Evolutionary conservation across 2,113 vertebrate genomes (phyloP), one percentile per base, ranked within the genome.

Genomic region (Cryptomyrus ogoouensis): DNA sequence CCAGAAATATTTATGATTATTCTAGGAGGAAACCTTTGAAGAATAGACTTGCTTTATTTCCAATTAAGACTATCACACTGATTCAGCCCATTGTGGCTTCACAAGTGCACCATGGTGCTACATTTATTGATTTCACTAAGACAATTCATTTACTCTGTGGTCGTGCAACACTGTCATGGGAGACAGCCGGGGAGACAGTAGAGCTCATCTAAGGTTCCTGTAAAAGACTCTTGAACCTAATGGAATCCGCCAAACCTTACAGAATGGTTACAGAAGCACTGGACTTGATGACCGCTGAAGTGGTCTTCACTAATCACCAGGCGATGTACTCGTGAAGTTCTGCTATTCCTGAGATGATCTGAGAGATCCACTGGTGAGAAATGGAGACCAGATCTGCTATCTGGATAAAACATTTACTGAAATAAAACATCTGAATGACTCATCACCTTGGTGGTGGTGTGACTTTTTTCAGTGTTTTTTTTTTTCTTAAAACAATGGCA

Each of bases 1-100:
- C 85, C 50, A 53, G 50, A 87, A 56, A 87, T 87, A 87, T 87
- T 39, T 19, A 56, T 56, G 50, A 87, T 21, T n/a, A 35, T 53
- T 53, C 27, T 58, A 87, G 6, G 35, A 87, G 27, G 27, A 35
- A 52, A 87, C 3, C 50, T 87, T 87, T 27, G 83, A 46, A 49
- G 47, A 49, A 46, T 3, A 85, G 50, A 56, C 21, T 24, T n/a
- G 17, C 31, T 87, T 13, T n/a, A 47, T 86, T 86, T 49, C 83
- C 46, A 47, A 1, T 47, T 31, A 85, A 85, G 3, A 86, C 47
- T 50, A n/a, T 85, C 47, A 86, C 21, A n/a, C 44, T 86, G 44
- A 15, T 49, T 86, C 47, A 5, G n/a, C 83, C 47, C 24, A 86
- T 10, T 49, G n/a, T 46, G 7, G 24, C 44, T 24, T 86, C 35